Evolutionary conservation across 2,797 vertebrate genomes (phyloP), one percentile per base, ranked within the genome.

Genomic region (Coregonus sp.): DNA sequence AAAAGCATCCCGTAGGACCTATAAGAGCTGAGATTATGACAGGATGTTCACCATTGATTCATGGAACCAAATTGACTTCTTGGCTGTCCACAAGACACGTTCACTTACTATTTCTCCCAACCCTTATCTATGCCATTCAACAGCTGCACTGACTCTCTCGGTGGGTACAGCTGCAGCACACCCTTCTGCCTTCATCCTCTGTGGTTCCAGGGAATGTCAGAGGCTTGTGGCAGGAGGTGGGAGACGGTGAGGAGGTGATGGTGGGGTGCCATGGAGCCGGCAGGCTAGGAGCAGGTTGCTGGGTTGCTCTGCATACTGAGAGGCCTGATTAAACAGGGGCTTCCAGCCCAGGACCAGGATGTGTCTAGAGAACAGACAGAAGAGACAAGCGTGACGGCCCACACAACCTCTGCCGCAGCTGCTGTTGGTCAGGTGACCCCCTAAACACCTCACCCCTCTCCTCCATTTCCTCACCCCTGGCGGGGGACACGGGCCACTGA

Each of bases 301-400:
- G 86, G 83, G 81, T 81, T 90, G 90, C 88, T 89, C 88, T 90
- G 89, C 91, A 91, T 91, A 88, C 88, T 89, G 89, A 91, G 87
- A 86, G 91, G 88, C 82, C 89, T 90, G 89, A 92, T 93, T 91
- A 92, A 86, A 86, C 88, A 80, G 81, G 87, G 86, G 81, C 84
- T 86, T 88, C 52, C 59, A 78, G 79, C 85, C 76, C 66, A 50
- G 69, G 83, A 86, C 77, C 66, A 50, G 69, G 83, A 86, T 86
- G 83, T 76, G 78, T 61, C 83, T 81, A 54, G 83, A 74, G 78
- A 84, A 75, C 86, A 89, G 87, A 89, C 88, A 88, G 78, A 84
- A 75, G 86, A 89, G 87, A 89, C 88, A 88, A 86, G 85, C 84
- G 78, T 89, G 87, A 90, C 78, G 80, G 84, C 80, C 82, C 86